These are phyloP conservation scores for Dryobotodes eremita DNA, from an alignment of 2,888 invertebrate genomes.

Conservation along the genomic window DNA sequence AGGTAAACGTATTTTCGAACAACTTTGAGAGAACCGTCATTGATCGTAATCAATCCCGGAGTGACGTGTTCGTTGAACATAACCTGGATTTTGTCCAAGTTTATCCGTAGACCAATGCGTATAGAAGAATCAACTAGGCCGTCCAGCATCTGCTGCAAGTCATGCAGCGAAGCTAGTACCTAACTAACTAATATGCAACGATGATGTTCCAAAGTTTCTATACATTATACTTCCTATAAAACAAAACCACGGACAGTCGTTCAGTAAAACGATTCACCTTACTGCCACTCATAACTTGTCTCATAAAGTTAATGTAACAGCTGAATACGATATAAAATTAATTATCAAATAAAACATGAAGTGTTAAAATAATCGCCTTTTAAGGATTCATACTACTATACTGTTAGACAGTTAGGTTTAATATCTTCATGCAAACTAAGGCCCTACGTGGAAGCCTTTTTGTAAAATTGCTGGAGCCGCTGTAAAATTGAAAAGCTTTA, in stretches of 20 bases:
- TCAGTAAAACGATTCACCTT: slow-evolving; percentile 29
- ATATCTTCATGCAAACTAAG: neutral
- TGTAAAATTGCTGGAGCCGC: neutral
- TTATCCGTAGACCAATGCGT: no score
- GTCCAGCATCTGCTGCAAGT: no score
- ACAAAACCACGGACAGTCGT: slow-evolving; percentile 15
- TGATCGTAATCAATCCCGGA: no score
- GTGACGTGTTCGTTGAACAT: no score
- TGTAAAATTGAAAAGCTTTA: neutral
- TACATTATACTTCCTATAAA: neutral
- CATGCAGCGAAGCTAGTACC: no score
- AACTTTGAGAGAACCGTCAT: no score
- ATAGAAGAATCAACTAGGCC: no score
- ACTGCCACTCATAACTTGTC: slow-evolving; percentile 16
- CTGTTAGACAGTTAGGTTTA: slow-evolving; percentile 24
- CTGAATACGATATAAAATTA: slow-evolving; percentile 40
- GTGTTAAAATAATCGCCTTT: slow-evolving; percentile 18
- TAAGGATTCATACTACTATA: slow-evolving; percentile 5
- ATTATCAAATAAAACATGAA: slow-evolving; percentile 45
- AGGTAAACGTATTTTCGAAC: no score
- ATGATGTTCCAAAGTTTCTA: neutral
- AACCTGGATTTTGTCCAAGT: no score
- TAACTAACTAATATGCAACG: neutral
- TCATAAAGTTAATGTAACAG: slow-evolving; percentile 15
- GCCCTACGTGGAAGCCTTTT: neutral